Conservation (phyloP, 2,113 vertebrate species). For the Dascyllus trimaculatus region DNA sequence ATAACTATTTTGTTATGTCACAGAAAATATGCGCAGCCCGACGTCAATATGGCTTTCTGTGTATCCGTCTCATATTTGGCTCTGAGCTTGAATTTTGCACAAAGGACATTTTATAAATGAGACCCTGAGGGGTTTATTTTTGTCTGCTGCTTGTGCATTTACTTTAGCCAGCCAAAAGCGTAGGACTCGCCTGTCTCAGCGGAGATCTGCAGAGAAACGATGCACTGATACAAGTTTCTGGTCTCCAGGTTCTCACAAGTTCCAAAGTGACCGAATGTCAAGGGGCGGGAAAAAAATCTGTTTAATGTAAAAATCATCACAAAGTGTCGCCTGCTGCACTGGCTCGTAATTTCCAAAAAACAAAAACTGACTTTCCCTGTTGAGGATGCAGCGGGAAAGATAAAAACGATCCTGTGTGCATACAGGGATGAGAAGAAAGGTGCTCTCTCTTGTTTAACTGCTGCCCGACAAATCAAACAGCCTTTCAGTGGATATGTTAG, state of each 20-base stretch:
- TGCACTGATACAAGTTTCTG: not conserved
- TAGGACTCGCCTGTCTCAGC: slow-evolving; percentile 14
- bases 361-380: no score
- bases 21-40: not conserved
- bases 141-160: slow-evolving; percentile 11
- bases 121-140: slow-evolving; percentile 40
- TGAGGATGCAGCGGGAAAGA: no score
- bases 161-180: slow-evolving; percentile 15
- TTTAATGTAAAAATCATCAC: no score
- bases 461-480: no score
- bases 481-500: no score
- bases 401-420: no score
- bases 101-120: not conserved
- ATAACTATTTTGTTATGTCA: not conserved
- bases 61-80: not conserved
- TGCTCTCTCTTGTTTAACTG: no score
- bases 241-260: not conserved
- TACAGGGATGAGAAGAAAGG: no score
- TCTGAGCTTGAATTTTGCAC: not conserved
- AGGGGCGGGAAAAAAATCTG: not conserved
- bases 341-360: no score
- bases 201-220: not conserved
- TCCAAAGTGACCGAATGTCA: not conserved
- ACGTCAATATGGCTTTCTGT: not conserved
- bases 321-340: no score